Percentiles rank a stretch among this genome's conserved stretches.
These are phyloP conservation scores for Carabus problematicus DNA, from an alignment of 2,888 invertebrate species.

Conservation along the genomic window DNA sequence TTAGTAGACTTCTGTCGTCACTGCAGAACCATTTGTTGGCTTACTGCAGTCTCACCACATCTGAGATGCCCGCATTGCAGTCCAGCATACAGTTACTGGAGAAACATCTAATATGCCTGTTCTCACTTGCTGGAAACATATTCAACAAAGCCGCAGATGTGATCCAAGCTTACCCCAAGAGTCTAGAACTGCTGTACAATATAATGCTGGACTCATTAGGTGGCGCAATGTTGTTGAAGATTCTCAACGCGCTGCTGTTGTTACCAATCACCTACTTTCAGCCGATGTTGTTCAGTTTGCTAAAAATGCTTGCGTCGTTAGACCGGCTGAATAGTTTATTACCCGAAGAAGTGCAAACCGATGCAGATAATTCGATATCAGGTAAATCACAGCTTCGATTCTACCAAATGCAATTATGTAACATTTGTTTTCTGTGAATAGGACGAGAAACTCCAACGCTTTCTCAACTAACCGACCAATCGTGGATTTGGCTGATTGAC, in stretches of 20 bases:
- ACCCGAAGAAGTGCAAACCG: conserved; percentile 55
- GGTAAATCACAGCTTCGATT: conserved; percentile 45
- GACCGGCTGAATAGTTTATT: conserved; percentile 58
- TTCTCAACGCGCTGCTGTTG: conserved; percentile 64
- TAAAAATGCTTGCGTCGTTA: conserved; percentile 57
- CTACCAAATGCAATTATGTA: conserved; percentile 14
- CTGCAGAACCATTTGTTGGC: conserved; percentile 68
- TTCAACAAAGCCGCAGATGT: conserved; percentile 55
- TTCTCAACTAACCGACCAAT: conserved; percentile 58
- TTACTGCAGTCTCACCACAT: conserved; percentile 55
- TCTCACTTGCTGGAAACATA: conserved; percentile 53
- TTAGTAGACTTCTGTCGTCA: conserved; percentile 64
- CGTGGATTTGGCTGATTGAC: conserved; percentile 67
- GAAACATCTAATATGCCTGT: conserved; percentile 53
- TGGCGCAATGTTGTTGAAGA: conserved; percentile 66
- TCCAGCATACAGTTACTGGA: conserved; percentile 37
- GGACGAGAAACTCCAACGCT: conserved; percentile 63
- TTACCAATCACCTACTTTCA: conserved; percentile 59
- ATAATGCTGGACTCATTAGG: conserved; percentile 64
- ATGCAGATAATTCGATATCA: conserved; percentile 51
- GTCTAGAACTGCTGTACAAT: conserved; percentile 58
- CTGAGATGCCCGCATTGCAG: conserved; percentile 37
- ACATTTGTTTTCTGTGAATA: conserved; percentile 40
- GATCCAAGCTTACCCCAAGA: conserved; percentile 54
- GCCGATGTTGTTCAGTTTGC: conserved; percentile 55